phyloP scores from a whole-genome alignment of 2,797 vertebrate genomes.

The Lacerta viridis region DNA sequence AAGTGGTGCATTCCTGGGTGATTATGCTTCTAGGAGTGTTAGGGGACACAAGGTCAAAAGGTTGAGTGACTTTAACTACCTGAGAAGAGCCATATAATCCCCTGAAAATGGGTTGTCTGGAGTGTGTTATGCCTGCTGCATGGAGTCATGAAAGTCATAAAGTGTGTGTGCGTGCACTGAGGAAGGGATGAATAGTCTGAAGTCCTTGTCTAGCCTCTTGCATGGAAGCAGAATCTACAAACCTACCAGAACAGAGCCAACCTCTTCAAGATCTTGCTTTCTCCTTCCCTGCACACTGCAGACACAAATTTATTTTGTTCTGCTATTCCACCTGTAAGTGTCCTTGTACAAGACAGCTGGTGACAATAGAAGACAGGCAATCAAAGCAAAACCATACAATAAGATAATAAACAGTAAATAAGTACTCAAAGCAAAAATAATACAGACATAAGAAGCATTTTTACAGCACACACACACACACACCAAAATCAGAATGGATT shows the following conservation, averaged over 20 bases:
- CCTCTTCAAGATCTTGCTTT: not conserved
- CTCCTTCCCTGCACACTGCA: too few species aligned
- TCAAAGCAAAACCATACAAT: not conserved
- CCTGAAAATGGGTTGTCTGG: constrained; percentile 64
- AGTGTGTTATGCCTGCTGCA: constrained; percentile 55
- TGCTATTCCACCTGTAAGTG: not conserved
- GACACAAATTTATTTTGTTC: not conserved
- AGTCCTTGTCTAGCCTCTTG: not conserved
- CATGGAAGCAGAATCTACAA: not conserved
- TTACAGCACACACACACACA: too few species aligned
- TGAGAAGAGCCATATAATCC: constrained; percentile 69
- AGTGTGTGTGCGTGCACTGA: not conserved
- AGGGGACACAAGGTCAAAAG: constrained; percentile 66
- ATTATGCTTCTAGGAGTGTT: constrained; percentile 53
- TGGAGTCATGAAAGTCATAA: not conserved
- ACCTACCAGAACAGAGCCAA: not conserved
- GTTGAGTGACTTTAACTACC: constrained; percentile 73
- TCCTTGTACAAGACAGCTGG: not conserved
- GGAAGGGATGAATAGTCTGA: not conserved
- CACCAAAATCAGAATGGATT: too few species aligned
- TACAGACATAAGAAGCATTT: not conserved
- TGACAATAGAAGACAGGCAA: not conserved
- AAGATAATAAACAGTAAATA: not conserved
- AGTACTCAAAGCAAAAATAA: not conserved
- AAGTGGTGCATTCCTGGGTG: constrained; percentile 36